phyloP scores from a whole-genome alignment of 2,113 vertebrate species.

The Etia nguti region DNA sequence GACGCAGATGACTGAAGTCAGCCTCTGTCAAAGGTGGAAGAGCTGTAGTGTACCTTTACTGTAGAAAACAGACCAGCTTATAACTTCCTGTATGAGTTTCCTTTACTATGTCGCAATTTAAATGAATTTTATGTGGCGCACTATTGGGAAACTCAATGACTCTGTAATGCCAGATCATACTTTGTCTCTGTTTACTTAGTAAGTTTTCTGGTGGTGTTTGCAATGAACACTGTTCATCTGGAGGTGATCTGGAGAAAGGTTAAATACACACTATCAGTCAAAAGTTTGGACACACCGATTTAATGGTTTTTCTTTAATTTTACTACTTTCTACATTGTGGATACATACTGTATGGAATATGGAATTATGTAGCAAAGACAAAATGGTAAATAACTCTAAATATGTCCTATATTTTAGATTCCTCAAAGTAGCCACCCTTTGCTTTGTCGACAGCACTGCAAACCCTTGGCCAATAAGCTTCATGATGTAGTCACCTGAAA shows the following conservation, averaged over 20 bases:
- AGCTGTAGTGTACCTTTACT: background rate
- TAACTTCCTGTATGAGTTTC: background rate
- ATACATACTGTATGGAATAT: background rate
- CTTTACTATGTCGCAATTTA: background rate
- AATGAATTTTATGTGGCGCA: background rate
- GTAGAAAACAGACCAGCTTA: background rate
- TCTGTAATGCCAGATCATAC: background rate
- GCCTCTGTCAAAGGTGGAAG: background rate
- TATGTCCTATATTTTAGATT: background rate
- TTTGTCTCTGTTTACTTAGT: background rate
- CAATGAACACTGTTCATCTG: background rate
- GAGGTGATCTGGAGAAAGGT: background rate
- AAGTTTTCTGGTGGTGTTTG: background rate
- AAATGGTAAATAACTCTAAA: background rate
- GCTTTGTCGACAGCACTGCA: background rate
- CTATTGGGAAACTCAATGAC: background rate
- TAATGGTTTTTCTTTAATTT: background rate
- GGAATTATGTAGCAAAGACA: background rate
- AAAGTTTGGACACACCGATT: background rate
- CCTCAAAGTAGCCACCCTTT: background rate
- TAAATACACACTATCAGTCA: background rate
- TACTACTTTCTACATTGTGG: background rate
- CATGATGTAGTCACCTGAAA: background rate
- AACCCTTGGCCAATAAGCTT: background rate
- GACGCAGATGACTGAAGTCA: constrained; percentile 10